Evolutionary conservation across 2,888 invertebrate species (phyloP).

Genomic region (Archips xylosteana): DNA sequence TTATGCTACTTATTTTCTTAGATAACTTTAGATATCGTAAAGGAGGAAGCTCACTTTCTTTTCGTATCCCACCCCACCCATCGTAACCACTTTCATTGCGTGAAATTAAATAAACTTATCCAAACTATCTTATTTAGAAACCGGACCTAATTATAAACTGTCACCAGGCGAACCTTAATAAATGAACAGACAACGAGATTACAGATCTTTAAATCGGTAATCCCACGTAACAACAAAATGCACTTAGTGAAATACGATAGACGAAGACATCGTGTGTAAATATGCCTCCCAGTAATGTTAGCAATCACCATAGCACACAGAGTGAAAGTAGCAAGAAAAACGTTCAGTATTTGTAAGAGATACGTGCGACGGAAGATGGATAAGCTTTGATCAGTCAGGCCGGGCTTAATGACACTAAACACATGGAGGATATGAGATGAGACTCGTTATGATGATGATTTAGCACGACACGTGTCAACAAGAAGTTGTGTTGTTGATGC

Average conservation of each 20-base stretch:
- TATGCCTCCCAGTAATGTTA: conserved; percentile 37
- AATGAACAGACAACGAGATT: conserved; percentile 31
- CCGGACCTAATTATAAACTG: conserved; percentile 31
- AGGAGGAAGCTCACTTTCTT: background rate
- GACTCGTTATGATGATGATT: too few species aligned
- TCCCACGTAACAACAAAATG: conserved; percentile 37
- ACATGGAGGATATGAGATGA: too few species aligned
- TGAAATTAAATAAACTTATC: background rate
- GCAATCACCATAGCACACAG: conserved; percentile 29
- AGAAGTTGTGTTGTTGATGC: too few species aligned
- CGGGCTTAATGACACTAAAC: too few species aligned
- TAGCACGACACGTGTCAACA: too few species aligned
- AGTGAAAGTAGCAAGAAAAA: background rate
- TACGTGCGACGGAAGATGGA: too few species aligned
- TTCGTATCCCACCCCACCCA: background rate
- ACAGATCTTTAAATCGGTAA: conserved; percentile 34
- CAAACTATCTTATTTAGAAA: background rate
- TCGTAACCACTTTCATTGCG: background rate
- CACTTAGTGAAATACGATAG: conserved; percentile 43
- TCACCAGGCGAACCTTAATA: conserved; percentile 18
- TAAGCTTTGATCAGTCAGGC: too few species aligned
- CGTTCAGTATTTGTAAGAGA: too few species aligned
- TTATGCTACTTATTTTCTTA: background rate
- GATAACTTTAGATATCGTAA: background rate
- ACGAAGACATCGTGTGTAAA: conserved; percentile 39